Conservation (phyloP, 1,140 invertebrate species). For the Hestina assimilis region DNA sequence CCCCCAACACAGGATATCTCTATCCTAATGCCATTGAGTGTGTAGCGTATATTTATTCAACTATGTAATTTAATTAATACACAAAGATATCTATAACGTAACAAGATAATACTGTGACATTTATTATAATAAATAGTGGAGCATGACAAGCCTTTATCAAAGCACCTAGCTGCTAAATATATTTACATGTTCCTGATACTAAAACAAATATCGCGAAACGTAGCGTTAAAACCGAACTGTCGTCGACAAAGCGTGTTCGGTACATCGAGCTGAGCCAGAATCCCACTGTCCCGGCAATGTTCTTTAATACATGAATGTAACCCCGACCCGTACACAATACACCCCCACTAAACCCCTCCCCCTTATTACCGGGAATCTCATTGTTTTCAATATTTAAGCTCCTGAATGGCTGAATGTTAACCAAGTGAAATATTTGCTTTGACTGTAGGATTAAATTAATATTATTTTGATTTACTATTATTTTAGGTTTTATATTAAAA, state of each 20-base stretch:
- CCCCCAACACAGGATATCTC: no score
- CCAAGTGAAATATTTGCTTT: constrained; percentile 37
- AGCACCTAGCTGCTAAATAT: not conserved
- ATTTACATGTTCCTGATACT: not conserved
- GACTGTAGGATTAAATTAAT: constrained; percentile 27
- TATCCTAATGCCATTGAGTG: no score
- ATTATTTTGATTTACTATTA: not conserved
- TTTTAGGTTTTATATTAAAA: not conserved
- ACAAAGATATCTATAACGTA: no score
- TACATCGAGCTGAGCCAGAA: constrained; percentile 58
- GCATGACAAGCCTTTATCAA: not conserved
- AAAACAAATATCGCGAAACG: constrained; percentile 52
- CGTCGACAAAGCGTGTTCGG: constrained; percentile 53
- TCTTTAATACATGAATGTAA: constrained; percentile 59
- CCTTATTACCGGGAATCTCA: constrained; percentile 70
- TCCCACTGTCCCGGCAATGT: constrained; percentile 48
- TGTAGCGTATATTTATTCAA: no score
- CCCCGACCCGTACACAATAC: constrained; percentile 52
- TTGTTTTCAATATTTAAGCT: constrained; percentile 75
- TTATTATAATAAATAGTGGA: not conserved
- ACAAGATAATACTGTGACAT: not conserved
- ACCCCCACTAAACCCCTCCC: constrained; percentile 61
- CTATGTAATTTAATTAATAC: no score
- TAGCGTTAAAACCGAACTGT: constrained; percentile 51
- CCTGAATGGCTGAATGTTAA: constrained; percentile 37